Percentiles rank a stretch among this genome's conserved stretches.
phyloP scores from a whole-genome alignment of 2,113 vertebrate genomes.

The Salvelinus alpinus region DNA sequence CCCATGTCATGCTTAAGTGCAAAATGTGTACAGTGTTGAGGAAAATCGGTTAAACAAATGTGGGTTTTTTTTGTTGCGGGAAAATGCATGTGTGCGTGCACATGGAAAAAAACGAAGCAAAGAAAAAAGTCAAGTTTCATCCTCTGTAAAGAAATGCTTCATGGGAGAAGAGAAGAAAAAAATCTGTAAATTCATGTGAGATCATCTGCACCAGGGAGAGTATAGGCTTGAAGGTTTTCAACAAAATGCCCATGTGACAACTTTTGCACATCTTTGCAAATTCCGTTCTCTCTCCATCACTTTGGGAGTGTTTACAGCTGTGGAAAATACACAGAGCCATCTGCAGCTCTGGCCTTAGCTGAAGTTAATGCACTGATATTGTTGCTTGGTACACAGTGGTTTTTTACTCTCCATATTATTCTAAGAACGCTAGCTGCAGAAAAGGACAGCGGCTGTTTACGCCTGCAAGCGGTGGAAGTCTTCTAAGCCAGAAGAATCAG shows the following conservation, averaged over 20 bases:
- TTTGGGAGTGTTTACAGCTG: conserved; percentile 51
- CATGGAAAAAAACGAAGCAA: no score
- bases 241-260: conserved; percentile 47
- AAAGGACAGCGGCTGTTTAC: conserved; percentile 41
- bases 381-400: conserved; percentile 39
- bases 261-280: conserved; percentile 30
- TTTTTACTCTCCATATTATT: conserved; percentile 2
- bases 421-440: conserved; percentile 40
- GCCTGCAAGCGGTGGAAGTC: conserved; percentile 44
- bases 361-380: conserved; percentile 5
- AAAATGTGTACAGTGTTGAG: no score
- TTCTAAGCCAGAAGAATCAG: conserved; percentile 40
- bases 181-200: conserved; percentile 30
- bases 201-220: conserved; percentile 30
- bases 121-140: background rate
- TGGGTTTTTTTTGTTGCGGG: no score
- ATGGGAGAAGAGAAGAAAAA: conserved; percentile 6
- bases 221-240: conserved; percentile 35
- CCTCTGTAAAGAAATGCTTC: conserved; percentile 27
- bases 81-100: no score
- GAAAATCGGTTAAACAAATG: no score
- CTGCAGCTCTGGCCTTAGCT: conserved; percentile 38
- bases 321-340: conserved; percentile 49
- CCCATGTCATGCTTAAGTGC: no score
- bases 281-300: conserved; percentile 29